Base-by-base conservation (phyloP, 2,113 vertebrate species). In the Megatriorchis doriae region DNA sequence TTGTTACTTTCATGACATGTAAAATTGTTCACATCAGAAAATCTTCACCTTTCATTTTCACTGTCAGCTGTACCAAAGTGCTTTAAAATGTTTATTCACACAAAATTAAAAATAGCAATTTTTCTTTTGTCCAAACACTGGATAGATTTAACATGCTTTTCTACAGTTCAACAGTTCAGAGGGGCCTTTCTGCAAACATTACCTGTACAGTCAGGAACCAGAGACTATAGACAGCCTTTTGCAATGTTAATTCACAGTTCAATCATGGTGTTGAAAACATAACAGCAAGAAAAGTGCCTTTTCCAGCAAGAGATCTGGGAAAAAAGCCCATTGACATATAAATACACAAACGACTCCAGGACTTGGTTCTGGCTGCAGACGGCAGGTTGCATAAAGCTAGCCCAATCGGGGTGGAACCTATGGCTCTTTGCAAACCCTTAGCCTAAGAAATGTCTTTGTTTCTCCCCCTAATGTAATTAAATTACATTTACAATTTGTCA, bases 301-400 rank as follows among this genome's bases (percentile, higher is more conserved):
- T 92, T 63, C 52, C n/a, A 78, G 47, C n/a, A 86, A 71, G 14
- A 79, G 6, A 59, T 31, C 13, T 59, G 45, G 20, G 25, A 22
- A 42, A 59, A 81, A 88, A 38, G 6, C 8, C 17, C 27, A 10
- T 0, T 77, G 70, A 50, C 58, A 61, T 21, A 45, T 5, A 14
- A 32, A 26, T 7, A 31, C 13, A 31, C 16, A 48, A 48, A 68
- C 8, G 45, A 9, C 26, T 70, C 50, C 2, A 72, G 34, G 27
- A 25, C 22, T 21, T 61, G 34, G 27, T 61, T 78, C 43, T 66
- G 52, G 15, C 63, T 87, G 16, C 27, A 77, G 38, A 17, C 0
- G 0, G 32, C 8, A 7, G 1, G 0, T 10, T 62, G 27, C 56
- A 72, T 68, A 32, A 70, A 47, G 29, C 10, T 65, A 55, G 31